phyloP scores from a whole-genome alignment of 2,113 vertebrate species.

The Mesoclemmys tuberculata region DNA sequence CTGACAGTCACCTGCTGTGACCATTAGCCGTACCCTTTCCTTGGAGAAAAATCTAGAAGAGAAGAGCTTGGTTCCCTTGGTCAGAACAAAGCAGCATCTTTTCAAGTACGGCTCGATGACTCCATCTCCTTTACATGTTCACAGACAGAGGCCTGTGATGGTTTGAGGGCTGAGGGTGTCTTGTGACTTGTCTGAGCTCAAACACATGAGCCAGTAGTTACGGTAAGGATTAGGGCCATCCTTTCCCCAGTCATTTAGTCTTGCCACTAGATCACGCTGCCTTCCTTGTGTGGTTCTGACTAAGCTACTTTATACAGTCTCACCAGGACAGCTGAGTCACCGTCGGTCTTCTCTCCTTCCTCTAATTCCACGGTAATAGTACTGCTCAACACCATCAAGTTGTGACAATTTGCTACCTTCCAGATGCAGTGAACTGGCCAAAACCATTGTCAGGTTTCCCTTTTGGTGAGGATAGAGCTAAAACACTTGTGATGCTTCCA shows the following conservation, averaged over 20 bases:
- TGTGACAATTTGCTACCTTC: not conserved
- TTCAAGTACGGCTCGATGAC: not conserved
- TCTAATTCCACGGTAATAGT: not conserved
- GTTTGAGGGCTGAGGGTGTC: not conserved
- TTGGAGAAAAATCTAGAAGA: too few species aligned
- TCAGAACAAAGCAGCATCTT: not conserved
- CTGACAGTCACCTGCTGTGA: not conserved
- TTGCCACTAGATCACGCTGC: rapidly evolving
- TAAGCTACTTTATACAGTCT: not conserved
- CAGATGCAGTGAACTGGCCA: not conserved
- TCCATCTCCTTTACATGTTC: not conserved
- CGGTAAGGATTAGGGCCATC: not conserved
- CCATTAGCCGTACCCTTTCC: not conserved
- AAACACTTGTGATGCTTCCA: not conserved
- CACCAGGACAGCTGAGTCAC: not conserved
- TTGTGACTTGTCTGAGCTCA: not conserved
- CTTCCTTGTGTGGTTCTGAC: not conserved
- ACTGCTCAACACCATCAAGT: not conserved
- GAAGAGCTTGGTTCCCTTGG: not conserved
- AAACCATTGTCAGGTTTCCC: not conserved
- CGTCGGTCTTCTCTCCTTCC: not conserved
- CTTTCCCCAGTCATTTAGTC: not conserved
- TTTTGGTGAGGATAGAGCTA: not conserved
- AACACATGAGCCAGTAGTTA: rapidly evolving
- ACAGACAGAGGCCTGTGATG: not conserved